Base-by-base conservation (phyloP, 1,140 invertebrate species). In the Teleopsis dalmanni region DNA sequence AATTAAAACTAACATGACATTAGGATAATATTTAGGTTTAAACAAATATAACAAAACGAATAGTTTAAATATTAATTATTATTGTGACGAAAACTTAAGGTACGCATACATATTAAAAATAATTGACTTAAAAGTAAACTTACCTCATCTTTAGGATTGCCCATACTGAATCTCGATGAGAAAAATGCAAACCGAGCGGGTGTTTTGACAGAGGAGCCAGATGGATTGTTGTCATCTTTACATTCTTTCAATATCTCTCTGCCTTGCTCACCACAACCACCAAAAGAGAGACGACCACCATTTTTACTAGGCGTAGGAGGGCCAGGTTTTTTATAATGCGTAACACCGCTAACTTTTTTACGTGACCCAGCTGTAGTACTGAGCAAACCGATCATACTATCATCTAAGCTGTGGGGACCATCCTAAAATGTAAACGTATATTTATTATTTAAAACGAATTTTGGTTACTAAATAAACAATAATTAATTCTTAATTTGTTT, bases 291-390 rank as follows among this genome's bases (percentile, higher is more conserved):
- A 51, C 84, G 73, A 2, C 84, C 83, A n/a, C 84, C 84, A 65
- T 87, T 82, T 71, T 87, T 88, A 69, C 84, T 87, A 3, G 86
- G 87, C 7, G 87, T 90, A 11, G 86, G 86, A 36, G 86, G 87
- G 5, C 86, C 87, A 2, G 87, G 87, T 65, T 81, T 84, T 72
- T 88, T 87, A 64, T 90, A 88, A 1, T 83, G 80, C 0, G 82
- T 83, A 61, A 77, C 76, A 27, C 78, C 74, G 16, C 76, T 73
- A 53, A 77, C 76, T 57, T 79, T 78, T 48, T 76, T 80, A 0
- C 66, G 66, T 4, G 67, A 57, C 6, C 54, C 55, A 19, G 25
- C 38, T 9, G 59, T 64, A 13, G 78, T 78, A 35, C 79, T 70
- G 8, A 82, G 62, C 57, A 77, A 74, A 23, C 76, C 75, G 55